A percentile compares a stretch with the other conserved stretches of the same genome.
phyloP scores from a whole-genome alignment of 1,140 invertebrate species.

The Drosophila insularis region DNA sequence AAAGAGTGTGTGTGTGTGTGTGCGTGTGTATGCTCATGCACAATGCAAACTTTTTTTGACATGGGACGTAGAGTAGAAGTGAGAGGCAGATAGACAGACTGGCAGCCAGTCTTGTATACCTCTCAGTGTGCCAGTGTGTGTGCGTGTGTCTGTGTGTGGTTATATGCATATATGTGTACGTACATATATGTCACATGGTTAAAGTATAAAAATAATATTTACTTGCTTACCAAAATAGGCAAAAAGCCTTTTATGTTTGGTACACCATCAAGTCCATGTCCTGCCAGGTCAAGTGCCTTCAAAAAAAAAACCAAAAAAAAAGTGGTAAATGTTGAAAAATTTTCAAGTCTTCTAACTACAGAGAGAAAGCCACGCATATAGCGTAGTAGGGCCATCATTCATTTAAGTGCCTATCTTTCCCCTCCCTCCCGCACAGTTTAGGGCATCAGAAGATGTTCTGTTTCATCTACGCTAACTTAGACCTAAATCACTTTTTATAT shows the following conservation, averaged over 20 bases:
- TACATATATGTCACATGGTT: conserved; percentile 28
- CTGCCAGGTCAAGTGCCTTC: conserved; percentile 36
- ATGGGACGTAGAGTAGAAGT: conserved; percentile 32
- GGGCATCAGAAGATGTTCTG: too few species aligned
- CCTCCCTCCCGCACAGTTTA: too few species aligned
- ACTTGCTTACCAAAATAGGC: conserved; percentile 65
- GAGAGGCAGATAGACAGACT: neutral
- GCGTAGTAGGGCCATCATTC: neutral
- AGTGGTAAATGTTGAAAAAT: conserved; percentile 7
- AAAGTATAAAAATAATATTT: conserved; percentile 76
- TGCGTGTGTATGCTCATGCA: conserved; percentile 27
- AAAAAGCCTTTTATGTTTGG: conserved; percentile 56
- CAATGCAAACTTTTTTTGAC: conserved; percentile 52
- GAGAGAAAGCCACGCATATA: neutral
- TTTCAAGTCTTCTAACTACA: neutral
- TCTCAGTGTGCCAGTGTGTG: conserved; percentile 24
- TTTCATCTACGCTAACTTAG: too few species aligned
- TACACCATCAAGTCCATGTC: neutral
- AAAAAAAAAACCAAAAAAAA: conserved; percentile 6
- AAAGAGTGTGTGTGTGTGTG: conserved; percentile 34
- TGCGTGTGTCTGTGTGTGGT: neutral
- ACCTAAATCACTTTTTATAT: too few species aligned
- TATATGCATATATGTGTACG: conserved; percentile 21
- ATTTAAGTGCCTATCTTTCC: neutral
- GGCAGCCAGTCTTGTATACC: neutral